phyloP scores from a whole-genome alignment of 2,888 invertebrate species.

The Microplitis manilae region DNA sequence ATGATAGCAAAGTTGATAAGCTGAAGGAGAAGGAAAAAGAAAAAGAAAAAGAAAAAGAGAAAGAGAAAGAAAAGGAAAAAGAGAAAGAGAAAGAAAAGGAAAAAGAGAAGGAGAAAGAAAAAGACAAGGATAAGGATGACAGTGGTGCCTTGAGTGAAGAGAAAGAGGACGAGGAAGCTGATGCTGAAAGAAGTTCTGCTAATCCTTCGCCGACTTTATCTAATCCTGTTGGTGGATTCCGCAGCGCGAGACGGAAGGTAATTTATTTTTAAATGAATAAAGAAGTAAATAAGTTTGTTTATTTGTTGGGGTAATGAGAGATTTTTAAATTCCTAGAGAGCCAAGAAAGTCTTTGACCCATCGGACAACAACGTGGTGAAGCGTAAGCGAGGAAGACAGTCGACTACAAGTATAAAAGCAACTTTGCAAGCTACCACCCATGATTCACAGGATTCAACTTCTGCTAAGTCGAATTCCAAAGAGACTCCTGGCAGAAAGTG shows the following conservation, averaged over 20 bases:
- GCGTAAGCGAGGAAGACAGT: slow-evolving; percentile 80
- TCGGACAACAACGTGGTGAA: slow-evolving; percentile 86
- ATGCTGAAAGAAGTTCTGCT: slow-evolving; percentile 73
- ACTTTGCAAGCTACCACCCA: slow-evolving; percentile 67
- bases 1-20: slow-evolving; percentile 23
- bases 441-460: slow-evolving; percentile 61
- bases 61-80: slow-evolving; percentile 55
- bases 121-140: slow-evolving; percentile 36
- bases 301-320: neutral
- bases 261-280: neutral
- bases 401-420: slow-evolving; percentile 77
- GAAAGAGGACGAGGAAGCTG: slow-evolving; percentile 72
- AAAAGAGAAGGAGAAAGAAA: slow-evolving; percentile 47
- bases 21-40: slow-evolving; percentile 47
- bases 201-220: slow-evolving; percentile 68
- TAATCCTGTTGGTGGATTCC: slow-evolving; percentile 63
- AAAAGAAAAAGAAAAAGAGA: too few species aligned
- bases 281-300: neutral
- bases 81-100: slow-evolving; percentile 52
- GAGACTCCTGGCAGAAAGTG: slow-evolving; percentile 66
- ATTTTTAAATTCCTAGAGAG: slow-evolving; percentile 74
- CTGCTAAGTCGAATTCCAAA: slow-evolving; percentile 57
- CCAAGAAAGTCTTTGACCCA: slow-evolving; percentile 89
- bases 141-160: slow-evolving; percentile 61
- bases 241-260: slow-evolving; percentile 69